Conservation (phyloP, 2,888 invertebrate species). For the Ophion costatus region DNA sequence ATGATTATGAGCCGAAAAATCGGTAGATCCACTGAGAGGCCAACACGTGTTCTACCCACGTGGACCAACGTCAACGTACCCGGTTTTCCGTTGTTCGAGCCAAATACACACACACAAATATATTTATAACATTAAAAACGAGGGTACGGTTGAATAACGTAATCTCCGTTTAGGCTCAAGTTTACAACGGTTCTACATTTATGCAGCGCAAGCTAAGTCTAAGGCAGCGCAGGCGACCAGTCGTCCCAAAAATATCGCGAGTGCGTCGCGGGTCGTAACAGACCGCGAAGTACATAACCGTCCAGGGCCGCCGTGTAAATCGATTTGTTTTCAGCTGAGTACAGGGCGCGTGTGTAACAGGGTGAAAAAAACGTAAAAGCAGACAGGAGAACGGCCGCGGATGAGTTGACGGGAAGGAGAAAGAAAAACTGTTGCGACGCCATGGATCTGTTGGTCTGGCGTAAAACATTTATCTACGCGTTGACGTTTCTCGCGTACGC, state of each 20-base stretch:
- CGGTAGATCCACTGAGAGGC: not conserved
- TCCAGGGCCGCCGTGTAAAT: constrained; percentile 32
- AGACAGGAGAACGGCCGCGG: not conserved
- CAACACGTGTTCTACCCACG: constrained; percentile 38
- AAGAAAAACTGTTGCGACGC: not conserved
- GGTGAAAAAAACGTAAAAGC: not conserved
- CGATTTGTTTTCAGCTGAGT: constrained; percentile 18
- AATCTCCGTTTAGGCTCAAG: not conserved
- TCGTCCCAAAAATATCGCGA: constrained; percentile 73
- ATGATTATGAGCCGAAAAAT: not conserved
- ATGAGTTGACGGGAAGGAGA: not conserved
- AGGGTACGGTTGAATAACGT: constrained; percentile 29
- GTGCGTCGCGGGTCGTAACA: not conserved
- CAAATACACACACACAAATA: constrained; percentile 4
- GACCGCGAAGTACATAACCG: not conserved
- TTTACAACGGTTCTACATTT: constrained; percentile 24
- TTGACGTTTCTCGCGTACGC: constrained; percentile 92
- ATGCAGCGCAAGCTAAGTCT: constrained; percentile 30
- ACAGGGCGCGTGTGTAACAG: not conserved
- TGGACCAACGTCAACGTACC: constrained; percentile 53
- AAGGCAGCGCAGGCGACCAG: constrained; percentile 52
- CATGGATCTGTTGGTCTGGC: constrained; percentile 90
- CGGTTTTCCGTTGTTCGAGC: constrained; percentile 23
- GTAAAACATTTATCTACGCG: constrained; percentile 89
- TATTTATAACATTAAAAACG: constrained; percentile 29